phyloP scores from a whole-genome alignment of 2,113 vertebrate species.

The Takifugu bimaculatus region DNA sequence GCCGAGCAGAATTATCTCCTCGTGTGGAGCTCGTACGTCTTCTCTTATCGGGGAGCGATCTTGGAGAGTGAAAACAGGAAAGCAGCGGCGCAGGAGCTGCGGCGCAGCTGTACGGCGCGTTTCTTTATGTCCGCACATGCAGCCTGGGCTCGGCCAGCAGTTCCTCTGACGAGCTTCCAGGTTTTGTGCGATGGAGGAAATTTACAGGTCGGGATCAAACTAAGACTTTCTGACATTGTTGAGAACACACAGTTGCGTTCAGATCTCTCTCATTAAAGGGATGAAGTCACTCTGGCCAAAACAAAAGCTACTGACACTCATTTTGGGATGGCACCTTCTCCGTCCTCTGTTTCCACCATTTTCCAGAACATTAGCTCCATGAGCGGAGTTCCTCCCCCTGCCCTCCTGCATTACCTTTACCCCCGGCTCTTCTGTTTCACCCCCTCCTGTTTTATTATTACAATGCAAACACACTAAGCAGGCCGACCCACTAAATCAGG shows the following conservation, averaged over 20 bases:
- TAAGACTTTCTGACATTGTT: slow-evolving; percentile 8
- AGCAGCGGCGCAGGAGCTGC: slow-evolving; percentile 20
- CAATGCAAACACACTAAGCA: slow-evolving; percentile 42
- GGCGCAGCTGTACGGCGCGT: slow-evolving; percentile 7
- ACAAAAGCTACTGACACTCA: not conserved
- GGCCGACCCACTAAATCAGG: slow-evolving; percentile 42
- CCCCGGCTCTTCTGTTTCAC: slow-evolving; percentile 35
- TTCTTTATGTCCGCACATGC: slow-evolving; percentile 19
- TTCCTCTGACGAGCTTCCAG: slow-evolving; percentile 64
- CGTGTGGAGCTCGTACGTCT: slow-evolving; percentile 17
- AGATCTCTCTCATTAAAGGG: no score
- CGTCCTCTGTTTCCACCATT: slow-evolving; percentile 21
- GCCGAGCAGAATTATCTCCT: slow-evolving; percentile 29
- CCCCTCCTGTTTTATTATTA: slow-evolving; percentile 49
- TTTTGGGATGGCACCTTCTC: slow-evolving; percentile 18
- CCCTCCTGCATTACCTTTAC: slow-evolving; percentile 28
- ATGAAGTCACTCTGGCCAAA: not conserved
- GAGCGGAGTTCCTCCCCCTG: slow-evolving; percentile 26
- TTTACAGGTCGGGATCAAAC: slow-evolving; percentile 18
- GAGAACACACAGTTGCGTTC: slow-evolving; percentile 1
- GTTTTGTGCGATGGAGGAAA: slow-evolving; percentile 51
- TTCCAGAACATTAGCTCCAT: slow-evolving; percentile 14
- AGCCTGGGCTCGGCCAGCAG: slow-evolving; percentile 29
- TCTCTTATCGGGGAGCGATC: slow-evolving; percentile 17
- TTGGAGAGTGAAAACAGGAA: slow-evolving; percentile 48